Base-by-base conservation (phyloP, 2,888 invertebrate species). In the Xanthostigma xanthostigma region DNA sequence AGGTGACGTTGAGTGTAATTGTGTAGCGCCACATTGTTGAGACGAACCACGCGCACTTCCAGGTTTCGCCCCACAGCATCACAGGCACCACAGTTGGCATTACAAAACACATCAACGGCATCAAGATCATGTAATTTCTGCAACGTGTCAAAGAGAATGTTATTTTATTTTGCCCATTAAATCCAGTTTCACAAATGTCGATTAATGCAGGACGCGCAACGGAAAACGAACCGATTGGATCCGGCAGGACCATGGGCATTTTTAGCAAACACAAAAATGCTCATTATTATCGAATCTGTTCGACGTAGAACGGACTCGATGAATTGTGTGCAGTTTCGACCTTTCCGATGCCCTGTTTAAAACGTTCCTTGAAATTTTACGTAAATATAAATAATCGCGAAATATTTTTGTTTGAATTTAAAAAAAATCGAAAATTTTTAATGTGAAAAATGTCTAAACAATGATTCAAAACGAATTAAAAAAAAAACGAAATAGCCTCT, bases 1-100 rank as follows among this genome's bases (percentile, higher is more conserved):
- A 93, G 2, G 92, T 92, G 50, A 83, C 80, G 66, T 93, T 87
- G 48, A 93, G 74, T 42, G 82, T 79, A 62, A 83, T 75, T 35
- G 80, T 73, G 69, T 89, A 92, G 45, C 91, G 79, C 63, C 89
- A 76, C 62, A 84, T 73, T 14, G 81, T 77, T 45, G 75, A 76
- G 40, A 82, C 76, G 62, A 79, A 79, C 72, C 77, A 81, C 2
- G 81, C 73, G 58, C 79, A 81, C 37, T 64, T 52, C 66, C 76
- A 78, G 1, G 71, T 72, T 66, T 93, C 93, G 39, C 75, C 76
- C 89, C 91, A 92, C 35, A 71, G 68, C 62, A 81, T 84, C 57
- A 83, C 79, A 1, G 92, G 90, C 5, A 86, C 66, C 9, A 74
- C 41, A 0, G 88, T 82, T n/a, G 92, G 92, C 53, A 91, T 51